These are phyloP conservation scores for Cyanoderma ruficeps DNA, from an alignment of 2,113 vertebrate species.

Conservation along the genomic window DNA sequence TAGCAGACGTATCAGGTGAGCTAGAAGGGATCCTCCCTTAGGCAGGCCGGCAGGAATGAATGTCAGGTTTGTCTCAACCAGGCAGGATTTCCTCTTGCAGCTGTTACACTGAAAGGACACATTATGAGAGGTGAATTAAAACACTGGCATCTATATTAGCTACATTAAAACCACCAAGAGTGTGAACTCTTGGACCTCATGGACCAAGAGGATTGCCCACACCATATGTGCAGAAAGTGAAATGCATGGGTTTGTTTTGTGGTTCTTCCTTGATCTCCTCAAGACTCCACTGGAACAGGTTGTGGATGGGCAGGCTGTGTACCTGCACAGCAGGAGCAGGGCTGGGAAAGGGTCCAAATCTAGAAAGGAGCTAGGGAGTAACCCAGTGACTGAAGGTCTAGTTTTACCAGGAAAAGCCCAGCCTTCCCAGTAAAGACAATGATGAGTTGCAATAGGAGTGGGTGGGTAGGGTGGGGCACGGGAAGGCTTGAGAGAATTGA, in stretches of 20 bases:
- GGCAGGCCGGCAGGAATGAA: not conserved
- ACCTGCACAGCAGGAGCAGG: not conserved
- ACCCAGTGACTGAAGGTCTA: conserved; percentile 23
- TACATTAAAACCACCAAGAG: not conserved
- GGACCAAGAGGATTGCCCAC: not conserved
- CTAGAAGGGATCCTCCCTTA: conserved; percentile 14
- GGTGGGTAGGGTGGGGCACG: conserved; percentile 12
- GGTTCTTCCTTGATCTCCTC: not conserved
- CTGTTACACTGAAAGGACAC: conserved; percentile 7
- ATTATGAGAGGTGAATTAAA: conserved; percentile 32
- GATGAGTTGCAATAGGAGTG: conserved; percentile 24
- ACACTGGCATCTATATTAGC: not conserved
- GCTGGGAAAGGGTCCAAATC: conserved; percentile 18
- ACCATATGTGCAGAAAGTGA: not conserved
- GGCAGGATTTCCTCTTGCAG: not conserved
- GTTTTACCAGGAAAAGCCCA: conserved; percentile 34
- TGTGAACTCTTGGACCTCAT: not conserved
- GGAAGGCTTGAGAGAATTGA: conserved; percentile 53
- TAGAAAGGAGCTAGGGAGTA: not conserved
- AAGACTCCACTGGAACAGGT: not conserved
- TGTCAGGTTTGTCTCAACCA: not conserved
- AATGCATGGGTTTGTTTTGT: not conserved
- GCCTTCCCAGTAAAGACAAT: not conserved
- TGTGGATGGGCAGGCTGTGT: not conserved
- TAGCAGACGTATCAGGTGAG: conserved; percentile 8